A percentile compares a stretch with the other conserved stretches of the same genome.
phyloP scores from a whole-genome alignment of 2,888 invertebrate species.

The Microctonus aethiopoides region DNA sequence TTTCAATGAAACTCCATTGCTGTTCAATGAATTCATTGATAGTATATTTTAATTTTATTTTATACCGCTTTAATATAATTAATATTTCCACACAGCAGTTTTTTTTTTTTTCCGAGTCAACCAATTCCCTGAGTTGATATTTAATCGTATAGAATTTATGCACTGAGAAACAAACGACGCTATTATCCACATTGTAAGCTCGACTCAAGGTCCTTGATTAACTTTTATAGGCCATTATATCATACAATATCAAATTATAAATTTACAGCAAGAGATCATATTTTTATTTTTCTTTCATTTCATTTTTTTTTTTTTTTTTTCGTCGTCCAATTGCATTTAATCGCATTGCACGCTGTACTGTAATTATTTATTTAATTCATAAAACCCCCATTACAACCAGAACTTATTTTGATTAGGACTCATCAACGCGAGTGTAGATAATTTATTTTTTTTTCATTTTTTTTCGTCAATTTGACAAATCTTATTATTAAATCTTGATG shows the following conservation, averaged over 20 bases:
- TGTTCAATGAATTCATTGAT: constrained; percentile 13
- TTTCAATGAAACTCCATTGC: background rate
- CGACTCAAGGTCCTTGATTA: constrained; percentile 20
- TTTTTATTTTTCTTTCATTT: background rate
- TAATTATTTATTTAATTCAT: background rate
- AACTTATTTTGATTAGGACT: constrained; percentile 21
- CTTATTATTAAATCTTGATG: background rate
- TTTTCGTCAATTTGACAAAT: background rate
- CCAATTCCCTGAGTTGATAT: constrained; percentile 53
- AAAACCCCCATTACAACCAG: background rate
- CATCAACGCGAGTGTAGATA: constrained; percentile 3
- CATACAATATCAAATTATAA: background rate
- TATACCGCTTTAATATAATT: background rate
- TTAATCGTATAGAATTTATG: constrained; percentile 10
- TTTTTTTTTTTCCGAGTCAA: constrained; percentile 34
- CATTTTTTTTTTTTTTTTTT: background rate
- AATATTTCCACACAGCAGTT: background rate
- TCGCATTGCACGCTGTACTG: constrained; percentile 8
- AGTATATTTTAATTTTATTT: background rate
- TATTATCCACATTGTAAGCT: constrained; percentile 33
- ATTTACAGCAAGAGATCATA: constrained; percentile 5
- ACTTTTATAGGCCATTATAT: constrained; percentile 23
- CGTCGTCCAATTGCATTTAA: constrained; percentile 6
- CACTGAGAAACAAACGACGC: constrained; percentile 8
- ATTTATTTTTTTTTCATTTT: too few relatives aligned